Evolutionary conservation across 2,888 invertebrate genomes (phyloP).

Genomic region (Thysanoteuthis rhombus): DNA sequence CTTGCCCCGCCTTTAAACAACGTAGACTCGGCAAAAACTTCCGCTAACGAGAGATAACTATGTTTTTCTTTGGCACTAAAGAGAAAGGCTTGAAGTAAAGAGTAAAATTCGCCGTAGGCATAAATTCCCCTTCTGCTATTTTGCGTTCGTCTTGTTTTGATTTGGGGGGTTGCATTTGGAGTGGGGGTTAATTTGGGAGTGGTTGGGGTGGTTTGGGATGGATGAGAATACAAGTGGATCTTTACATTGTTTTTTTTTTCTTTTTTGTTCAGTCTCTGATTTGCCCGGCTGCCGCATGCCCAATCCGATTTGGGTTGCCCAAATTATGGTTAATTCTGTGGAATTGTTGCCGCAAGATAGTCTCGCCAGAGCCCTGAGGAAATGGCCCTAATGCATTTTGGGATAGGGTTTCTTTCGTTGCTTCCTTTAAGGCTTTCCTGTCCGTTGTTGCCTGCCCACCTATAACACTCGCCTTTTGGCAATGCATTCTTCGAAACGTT

Average conservation of each 20-base stretch:
- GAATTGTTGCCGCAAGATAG: conserved; percentile 25
- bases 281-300: background rate
- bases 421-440: background rate
- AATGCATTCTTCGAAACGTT: background rate
- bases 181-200: background rate
- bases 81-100: no score
- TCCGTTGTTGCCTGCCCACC: no score
- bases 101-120: background rate
- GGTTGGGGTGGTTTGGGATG: background rate
- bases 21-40: background rate
- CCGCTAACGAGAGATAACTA: background rate
- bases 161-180: background rate
- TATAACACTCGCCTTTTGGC: background rate
- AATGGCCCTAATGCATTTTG: conserved; percentile 31
- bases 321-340: conserved; percentile 22
- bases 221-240: background rate
- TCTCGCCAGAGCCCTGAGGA: conserved; percentile 19
- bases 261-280: background rate
- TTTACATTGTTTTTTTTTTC: background rate
- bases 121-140: background rate
- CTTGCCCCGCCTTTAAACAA: background rate
- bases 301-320: background rate
- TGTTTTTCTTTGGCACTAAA: background rate
- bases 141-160: background rate
- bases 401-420: background rate